Conservation (phyloP, 2,888 invertebrate species). For the Drosophila aldrichi region DNA sequence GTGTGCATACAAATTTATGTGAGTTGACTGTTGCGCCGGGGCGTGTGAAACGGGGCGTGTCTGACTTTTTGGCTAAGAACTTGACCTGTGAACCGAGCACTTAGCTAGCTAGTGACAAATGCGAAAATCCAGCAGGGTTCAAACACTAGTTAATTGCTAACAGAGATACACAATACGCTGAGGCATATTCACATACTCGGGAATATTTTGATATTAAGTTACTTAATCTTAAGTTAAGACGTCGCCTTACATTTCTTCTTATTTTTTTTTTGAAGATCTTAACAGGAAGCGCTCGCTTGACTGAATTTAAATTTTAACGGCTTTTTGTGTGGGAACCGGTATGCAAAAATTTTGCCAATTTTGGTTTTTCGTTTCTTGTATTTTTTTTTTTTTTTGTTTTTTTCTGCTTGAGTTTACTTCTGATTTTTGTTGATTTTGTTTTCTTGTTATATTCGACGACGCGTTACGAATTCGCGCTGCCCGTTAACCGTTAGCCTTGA, state of each 20-base stretch:
- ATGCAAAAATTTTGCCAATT: slow-evolving; percentile 40
- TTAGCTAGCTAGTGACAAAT: slow-evolving; percentile 15
- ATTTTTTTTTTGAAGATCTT: slow-evolving; percentile 4
- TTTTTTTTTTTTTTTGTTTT: not conserved
- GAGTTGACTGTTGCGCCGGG: slow-evolving; percentile 43
- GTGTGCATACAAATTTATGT: slow-evolving; percentile 47
- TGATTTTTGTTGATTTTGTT: slow-evolving; percentile 9
- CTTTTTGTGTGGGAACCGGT: slow-evolving; percentile 47
- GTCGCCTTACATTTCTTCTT: slow-evolving; percentile 14
- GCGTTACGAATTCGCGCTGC: slow-evolving; percentile 31
- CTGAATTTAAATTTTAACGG: slow-evolving; percentile 35
- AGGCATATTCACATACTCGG: slow-evolving; percentile 1
- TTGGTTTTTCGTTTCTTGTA: slow-evolving; percentile 13
- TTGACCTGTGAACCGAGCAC: slow-evolving; percentile 44
- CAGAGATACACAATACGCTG: too few relatives aligned
- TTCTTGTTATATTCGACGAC: slow-evolving; percentile 19
- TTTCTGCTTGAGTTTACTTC: not conserved
- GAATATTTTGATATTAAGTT: slow-evolving; percentile 20
- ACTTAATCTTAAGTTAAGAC: not conserved
- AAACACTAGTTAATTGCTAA: not conserved
- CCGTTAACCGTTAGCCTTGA: slow-evolving; percentile 38
- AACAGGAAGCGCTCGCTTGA: slow-evolving; percentile 18
- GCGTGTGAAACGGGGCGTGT: slow-evolving; percentile 67
- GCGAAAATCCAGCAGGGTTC: not conserved
- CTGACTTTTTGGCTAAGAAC: slow-evolving; percentile 33